Evolutionary conservation across 2,888 invertebrate species (phyloP).

Genomic region (Eucera pruinosa): DNA sequence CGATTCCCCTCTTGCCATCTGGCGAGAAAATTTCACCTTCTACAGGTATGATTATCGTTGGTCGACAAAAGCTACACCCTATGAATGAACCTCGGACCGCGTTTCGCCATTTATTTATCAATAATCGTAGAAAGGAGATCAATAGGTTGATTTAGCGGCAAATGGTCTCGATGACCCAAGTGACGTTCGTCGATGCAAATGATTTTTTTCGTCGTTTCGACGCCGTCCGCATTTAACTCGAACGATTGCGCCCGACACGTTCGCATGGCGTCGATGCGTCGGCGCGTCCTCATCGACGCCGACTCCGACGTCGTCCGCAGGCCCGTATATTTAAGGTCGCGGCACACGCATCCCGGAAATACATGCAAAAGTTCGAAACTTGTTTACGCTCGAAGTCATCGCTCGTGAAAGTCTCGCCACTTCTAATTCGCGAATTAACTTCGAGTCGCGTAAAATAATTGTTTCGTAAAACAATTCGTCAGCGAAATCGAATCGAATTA

Average conservation of each 20-base stretch:
- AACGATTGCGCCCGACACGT: slow-evolving; percentile 24
- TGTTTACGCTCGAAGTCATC: too few relatives aligned
- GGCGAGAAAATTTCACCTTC: slow-evolving; percentile 1
- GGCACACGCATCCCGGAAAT: neutral
- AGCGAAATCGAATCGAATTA: too few relatives aligned
- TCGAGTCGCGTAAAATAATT: too few relatives aligned
- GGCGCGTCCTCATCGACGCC: slow-evolving; percentile 68
- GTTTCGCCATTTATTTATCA: neutral
- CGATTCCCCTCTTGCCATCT: slow-evolving; percentile 42
- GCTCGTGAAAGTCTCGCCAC: too few relatives aligned
- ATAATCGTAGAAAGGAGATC: neutral
- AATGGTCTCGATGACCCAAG: too few relatives aligned
- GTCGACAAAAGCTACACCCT: slow-evolving; percentile 29
- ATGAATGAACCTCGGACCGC: neutral
- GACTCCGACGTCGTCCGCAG: slow-evolving; percentile 52
- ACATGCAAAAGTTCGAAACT: too few relatives aligned
- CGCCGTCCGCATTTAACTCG: slow-evolving; percentile 6
- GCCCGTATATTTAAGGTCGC: slow-evolving; percentile 36
- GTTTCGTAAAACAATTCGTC: too few relatives aligned
- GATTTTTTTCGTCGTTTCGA: neutral
- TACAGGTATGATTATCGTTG: neutral
- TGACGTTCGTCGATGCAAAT: neutral
- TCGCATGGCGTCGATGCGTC: slow-evolving; percentile 53
- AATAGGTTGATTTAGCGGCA: neutral
- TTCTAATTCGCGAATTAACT: too few relatives aligned